Base-by-base conservation (phyloP, 2,888 invertebrate genomes). In the Drepanosiphum platanoidis region DNA sequence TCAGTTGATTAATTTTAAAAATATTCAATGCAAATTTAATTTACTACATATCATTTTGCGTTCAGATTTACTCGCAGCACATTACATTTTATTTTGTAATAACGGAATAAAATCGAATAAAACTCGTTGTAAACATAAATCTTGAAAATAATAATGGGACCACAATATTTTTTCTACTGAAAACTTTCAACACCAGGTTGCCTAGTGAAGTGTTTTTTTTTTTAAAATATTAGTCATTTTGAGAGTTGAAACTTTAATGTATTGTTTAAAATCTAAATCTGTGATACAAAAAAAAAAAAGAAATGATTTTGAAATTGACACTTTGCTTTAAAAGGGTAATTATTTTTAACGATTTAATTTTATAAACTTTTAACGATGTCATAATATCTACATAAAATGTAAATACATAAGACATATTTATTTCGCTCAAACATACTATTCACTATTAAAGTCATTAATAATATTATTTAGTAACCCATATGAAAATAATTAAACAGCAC, bases 261-360 rank as follows among this genome's bases (percentile, higher is more conserved):
- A 71, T 61, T 71, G 71, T 71, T 79, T 79, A 34, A 83, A 74
- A 83, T 83, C n/a, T 42, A 74, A 64, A 83, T 83, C 83, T 83
- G 83, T 83, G 83, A 83, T 83, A 83, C 64, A 72, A 64, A 74
- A 74, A 18, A 74, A 74, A 64, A 8, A 18, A 22, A 42, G n/a
- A 15, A 74, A 64, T n/a, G n/a, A n/a, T 82, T 82, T 83, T 66
- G 32, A 66, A 78, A 66, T 70, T 27, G 36, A 80, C 27, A 70
- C 11, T 66, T 78, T 36, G 52, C 52, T 70, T 80, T 80, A 70
- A 80, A 80, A 80, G 70, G 80, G 80, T 70, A 70, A 80, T 70
- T 80, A 52, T 70, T 70, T 52, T 80, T 58, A 80, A 70, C 15
- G 15, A 70, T 70, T 80, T 52, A n/a, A 34, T 80, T 70, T 70